Evolutionary conservation across 2,113 vertebrate species (phyloP).

Genomic region (Phylloscopus trochilus): DNA sequence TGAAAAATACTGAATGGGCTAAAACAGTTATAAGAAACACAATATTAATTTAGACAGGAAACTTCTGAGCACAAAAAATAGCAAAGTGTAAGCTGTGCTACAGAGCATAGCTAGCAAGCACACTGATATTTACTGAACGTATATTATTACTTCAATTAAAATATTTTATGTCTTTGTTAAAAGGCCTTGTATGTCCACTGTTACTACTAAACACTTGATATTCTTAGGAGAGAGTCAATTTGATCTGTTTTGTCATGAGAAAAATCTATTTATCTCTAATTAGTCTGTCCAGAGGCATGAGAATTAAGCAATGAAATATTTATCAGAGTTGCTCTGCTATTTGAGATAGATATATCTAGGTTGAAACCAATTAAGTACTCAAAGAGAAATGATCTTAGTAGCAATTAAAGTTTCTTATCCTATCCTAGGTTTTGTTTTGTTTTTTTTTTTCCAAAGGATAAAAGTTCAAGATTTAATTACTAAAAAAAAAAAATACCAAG

Average conservation of each 20-base stretch:
- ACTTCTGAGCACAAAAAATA: neutral
- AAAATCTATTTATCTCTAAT: slow-evolving; percentile 10
- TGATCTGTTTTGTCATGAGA: neutral
- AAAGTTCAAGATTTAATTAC: neutral
- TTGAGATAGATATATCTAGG: neutral
- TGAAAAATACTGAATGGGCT: neutral
- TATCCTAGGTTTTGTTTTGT: neutral
- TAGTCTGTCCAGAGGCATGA: neutral
- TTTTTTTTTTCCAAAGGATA: neutral
- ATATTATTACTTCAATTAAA: neutral
- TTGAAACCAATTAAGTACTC: neutral
- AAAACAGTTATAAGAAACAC: neutral
- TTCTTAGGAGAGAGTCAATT: neutral
- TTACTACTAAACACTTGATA: neutral
- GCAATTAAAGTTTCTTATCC: neutral
- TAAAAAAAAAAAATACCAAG: neutral
- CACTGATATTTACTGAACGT: neutral
- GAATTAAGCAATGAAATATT: slow-evolving; percentile 13
- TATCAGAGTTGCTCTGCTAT: neutral
- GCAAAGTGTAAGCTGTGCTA: neutral
- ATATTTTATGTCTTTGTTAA: neutral
- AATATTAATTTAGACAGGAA: neutral
- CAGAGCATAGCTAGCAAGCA: neutral
- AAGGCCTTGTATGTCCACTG: neutral
- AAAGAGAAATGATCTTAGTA: neutral